A percentile compares a stretch with the other conserved stretches of the same genome.
phyloP scores from a whole-genome alignment of 2,113 vertebrate genomes.

The Forbesichthys papilliferus region DNA sequence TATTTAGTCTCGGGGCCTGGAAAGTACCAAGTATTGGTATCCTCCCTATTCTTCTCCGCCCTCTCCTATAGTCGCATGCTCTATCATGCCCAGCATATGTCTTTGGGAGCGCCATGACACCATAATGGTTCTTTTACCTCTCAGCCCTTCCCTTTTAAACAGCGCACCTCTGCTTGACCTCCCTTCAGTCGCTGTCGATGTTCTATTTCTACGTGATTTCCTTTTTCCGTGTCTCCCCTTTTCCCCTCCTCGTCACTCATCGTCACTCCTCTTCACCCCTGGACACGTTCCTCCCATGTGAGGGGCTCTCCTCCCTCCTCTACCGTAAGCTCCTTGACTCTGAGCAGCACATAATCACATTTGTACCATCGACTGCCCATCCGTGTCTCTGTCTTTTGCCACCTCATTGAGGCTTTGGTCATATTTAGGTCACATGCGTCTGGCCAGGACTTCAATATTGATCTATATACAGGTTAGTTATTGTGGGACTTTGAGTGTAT shows the following conservation, averaged over 20 bases:
- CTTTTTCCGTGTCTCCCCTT: neutral
- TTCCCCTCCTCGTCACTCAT: neutral
- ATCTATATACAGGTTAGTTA: conserved; percentile 42
- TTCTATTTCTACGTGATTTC: neutral
- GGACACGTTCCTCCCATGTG: conserved; percentile 23
- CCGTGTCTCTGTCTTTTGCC: conserved; percentile 57
- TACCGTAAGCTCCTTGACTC: conserved; percentile 45
- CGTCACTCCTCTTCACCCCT: neutral
- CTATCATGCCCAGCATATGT: too few species aligned
- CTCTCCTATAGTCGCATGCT: too few species aligned
- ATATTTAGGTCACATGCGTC: conserved; percentile 49
- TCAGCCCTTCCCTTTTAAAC: neutral
- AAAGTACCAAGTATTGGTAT: too few species aligned
- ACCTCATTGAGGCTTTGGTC: conserved; percentile 61
- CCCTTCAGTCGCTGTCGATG: neutral
- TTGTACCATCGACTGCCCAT: conserved; percentile 65
- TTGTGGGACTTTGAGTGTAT: conserved; percentile 24
- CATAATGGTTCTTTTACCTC: too few species aligned
- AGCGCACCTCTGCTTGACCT: neutral
- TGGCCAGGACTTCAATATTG: conserved; percentile 42
- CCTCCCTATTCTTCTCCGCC: too few species aligned
- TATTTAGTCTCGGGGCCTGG: too few species aligned
- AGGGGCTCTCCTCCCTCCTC: conserved; percentile 37
- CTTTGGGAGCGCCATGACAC: too few species aligned
- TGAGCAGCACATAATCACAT: conserved; percentile 62